Percentiles rank a stretch among this genome's conserved stretches.
Evolutionary conservation across 2,888 invertebrate species (phyloP).

Genomic region (Drosophila lutescens): DNA sequence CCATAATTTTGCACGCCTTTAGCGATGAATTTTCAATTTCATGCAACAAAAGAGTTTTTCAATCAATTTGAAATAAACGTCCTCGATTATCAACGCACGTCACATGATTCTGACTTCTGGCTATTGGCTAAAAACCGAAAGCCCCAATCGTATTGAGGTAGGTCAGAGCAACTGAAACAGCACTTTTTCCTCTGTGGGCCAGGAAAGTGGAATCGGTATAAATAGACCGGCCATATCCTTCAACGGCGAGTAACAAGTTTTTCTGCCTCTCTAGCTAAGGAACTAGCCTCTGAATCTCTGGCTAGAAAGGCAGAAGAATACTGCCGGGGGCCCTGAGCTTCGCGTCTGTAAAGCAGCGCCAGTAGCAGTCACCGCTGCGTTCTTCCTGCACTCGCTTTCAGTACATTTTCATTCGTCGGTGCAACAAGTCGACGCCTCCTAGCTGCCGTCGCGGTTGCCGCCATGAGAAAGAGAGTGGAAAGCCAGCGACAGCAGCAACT

Average conservation of each 20-base stretch:
- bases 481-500: slow-evolving; percentile 20
- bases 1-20: slow-evolving; percentile 19
- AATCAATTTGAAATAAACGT: background rate
- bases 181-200: background rate
- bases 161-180: background rate
- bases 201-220: background rate
- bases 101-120: background rate
- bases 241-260: slow-evolving; percentile 10
- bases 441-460: slow-evolving; percentile 26
- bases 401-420: slow-evolving; percentile 64
- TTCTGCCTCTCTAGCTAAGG: background rate
- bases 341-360: background rate
- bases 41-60: background rate
- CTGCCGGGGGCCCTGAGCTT: background rate
- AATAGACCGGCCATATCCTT: slow-evolving; percentile 9
- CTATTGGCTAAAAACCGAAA: background rate
- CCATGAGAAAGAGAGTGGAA: slow-evolving; percentile 41
- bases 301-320: slow-evolving; percentile 11
- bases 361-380: slow-evolving; percentile 32
- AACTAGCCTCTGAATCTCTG: background rate
- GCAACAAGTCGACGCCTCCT: slow-evolving; percentile 71
- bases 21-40: slow-evolving; percentile 20
- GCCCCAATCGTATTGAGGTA: background rate
- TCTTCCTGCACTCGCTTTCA: slow-evolving; percentile 73
- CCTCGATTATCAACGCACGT: background rate